These are phyloP conservation scores for Labeo rohita DNA, from an alignment of 2,113 vertebrate species.

Conservation along the genomic window DNA sequence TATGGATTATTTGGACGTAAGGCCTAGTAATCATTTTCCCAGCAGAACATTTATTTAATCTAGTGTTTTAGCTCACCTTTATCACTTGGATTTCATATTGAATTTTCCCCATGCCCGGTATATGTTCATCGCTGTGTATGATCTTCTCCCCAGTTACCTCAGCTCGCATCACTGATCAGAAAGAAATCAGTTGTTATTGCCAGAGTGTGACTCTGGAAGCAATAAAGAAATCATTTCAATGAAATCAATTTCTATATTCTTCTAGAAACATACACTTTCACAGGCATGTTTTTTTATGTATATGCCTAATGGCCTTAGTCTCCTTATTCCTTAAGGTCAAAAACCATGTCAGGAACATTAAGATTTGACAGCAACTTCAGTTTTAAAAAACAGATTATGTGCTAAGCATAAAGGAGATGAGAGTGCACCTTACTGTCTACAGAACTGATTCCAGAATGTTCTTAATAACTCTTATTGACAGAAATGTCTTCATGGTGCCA, in stretches of 20 bases:
- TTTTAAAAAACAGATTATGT: background rate
- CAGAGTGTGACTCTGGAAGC: background rate
- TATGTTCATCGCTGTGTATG: conserved; percentile 81
- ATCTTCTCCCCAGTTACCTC: conserved; percentile 89
- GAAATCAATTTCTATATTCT: background rate
- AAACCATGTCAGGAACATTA: too few species aligned
- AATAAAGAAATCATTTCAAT: background rate
- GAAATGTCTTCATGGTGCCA: too few species aligned
- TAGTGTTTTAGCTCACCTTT: conserved; percentile 82
- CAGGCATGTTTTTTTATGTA: background rate
- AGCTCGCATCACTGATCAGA: conserved; percentile 83
- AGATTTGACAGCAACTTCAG: background rate
- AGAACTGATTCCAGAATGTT: background rate
- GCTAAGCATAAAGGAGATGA: background rate
- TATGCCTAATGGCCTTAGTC: background rate
- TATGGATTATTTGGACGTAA: background rate
- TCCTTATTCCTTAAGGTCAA: too few species aligned
- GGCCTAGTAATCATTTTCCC: background rate
- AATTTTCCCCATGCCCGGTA: conserved; percentile 86
- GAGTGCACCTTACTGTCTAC: background rate
- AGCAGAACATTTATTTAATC: background rate
- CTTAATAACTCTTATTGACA: too few species aligned
- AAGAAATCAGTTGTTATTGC: background rate
- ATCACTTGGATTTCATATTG: conserved; percentile 95
- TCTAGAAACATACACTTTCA: background rate